phyloP scores from a whole-genome alignment of 2,888 invertebrate genomes.

The Antheraea yamamai region DNA sequence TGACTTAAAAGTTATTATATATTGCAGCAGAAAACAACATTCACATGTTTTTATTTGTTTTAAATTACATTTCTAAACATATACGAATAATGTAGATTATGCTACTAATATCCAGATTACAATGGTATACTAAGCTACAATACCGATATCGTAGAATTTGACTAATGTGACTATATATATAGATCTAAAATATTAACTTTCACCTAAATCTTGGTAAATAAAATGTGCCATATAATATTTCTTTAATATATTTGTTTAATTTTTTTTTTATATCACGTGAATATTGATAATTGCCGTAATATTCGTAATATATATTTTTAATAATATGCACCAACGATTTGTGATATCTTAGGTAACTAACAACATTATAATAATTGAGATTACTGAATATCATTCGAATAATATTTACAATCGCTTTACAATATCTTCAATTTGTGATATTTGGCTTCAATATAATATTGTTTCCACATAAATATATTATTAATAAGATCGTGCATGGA shows the following conservation, averaged over 20 bases:
- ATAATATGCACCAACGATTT: constrained; percentile 63
- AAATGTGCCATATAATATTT: not conserved
- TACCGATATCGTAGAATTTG: too few species aligned
- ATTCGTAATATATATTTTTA: constrained; percentile 21
- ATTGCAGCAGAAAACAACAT: constrained; percentile 12
- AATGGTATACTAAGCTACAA: not conserved
- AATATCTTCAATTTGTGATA: constrained; percentile 65
- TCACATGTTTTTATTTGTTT: not conserved
- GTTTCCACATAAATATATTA: constrained; percentile 43
- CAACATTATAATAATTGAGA: constrained; percentile 63
- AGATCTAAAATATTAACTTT: not conserved
- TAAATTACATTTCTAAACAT: not conserved
- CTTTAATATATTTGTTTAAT: not conserved
- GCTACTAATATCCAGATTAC: not conserved
- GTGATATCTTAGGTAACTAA: constrained; percentile 73
- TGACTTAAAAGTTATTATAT: not conserved
- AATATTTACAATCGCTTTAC: constrained; percentile 50
- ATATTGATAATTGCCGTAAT: constrained; percentile 26
- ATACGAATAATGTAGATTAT: not conserved
- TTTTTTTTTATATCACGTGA: constrained; percentile 8
- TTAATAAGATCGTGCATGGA: constrained; percentile 27
- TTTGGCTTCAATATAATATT: constrained; percentile 72
- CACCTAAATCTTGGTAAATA: not conserved
- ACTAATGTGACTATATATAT: not conserved
- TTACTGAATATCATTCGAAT: constrained; percentile 60